Base-by-base conservation (phyloP, 2,888 invertebrate species). In the Anagyrus pseudococci region DNA sequence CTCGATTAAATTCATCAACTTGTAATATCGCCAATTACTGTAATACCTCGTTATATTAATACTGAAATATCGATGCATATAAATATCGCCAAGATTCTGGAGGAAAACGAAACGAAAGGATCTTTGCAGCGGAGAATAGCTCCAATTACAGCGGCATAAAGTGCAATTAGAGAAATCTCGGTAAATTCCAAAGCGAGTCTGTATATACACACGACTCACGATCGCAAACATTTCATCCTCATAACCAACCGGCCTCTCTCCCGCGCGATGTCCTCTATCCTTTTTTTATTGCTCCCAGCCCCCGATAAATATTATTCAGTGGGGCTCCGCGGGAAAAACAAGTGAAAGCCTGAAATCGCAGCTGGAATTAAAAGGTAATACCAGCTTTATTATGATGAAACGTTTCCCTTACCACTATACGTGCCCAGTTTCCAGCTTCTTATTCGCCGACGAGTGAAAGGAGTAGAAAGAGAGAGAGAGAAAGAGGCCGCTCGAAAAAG, bases 371-470 rank as follows among this genome's bases (percentile, higher is more conserved):
- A 63, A 58, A 53, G 56, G 46, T 52, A 62, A 53, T 62, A 62
- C 47, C 55, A 29, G 33, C 47, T 58, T 57, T 54, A 58, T 62
- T 59, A 59, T 52, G 58, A 50, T 41, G 58, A 19, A 63, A 54
- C 3, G 40, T 25, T 26, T 19, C 22, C 15, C 19, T 19, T 13
- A 25, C 29, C 20, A 4, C 29, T 3, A n/a, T 37, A 2, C 37
- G 17, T n/a, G 3, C 17, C 17, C 17, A 6, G 7, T 26, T 7
- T 10, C 26, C 49, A 26, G n/a, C 23, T 3, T 40, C 47, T 7
- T 15, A 13, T 33, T 46, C 48, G 15, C 25, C 19, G 22, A 23
- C 17, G 37, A n/a, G 15, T 2, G 13, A n/a, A 33, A 25, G 6
- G 25, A 15, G 19, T 23, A 17, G 3, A 25, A 1, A 15, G 17